Conservation (phyloP, 2,888 invertebrate species). For the Dolomedes plantarius region DNA sequence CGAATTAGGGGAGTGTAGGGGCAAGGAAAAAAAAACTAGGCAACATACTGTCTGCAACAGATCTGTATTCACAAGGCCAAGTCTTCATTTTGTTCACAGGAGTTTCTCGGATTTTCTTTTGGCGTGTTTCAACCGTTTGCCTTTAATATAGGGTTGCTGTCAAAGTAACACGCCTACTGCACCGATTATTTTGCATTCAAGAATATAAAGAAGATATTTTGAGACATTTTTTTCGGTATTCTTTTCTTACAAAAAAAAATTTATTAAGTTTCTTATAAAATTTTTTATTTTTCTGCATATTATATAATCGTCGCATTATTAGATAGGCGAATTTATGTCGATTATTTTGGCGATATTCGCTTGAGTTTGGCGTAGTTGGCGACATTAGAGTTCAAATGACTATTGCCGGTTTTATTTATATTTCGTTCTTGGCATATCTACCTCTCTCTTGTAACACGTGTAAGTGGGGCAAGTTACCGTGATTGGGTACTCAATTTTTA, state of each 20-base stretch:
- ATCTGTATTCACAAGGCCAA: not conserved
- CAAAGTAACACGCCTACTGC: too few species aligned
- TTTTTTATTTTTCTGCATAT: too few species aligned
- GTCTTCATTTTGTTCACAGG: not conserved
- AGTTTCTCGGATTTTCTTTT: constrained; percentile 22
- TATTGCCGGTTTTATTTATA: not conserved
- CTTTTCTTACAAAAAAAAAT: too few species aligned
- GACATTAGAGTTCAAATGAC: not conserved
- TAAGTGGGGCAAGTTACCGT: constrained; percentile 54
- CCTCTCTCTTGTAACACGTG: constrained; percentile 34
- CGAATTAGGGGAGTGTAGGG: too few species aligned
- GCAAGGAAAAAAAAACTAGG: constrained; percentile 4
- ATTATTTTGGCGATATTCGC: too few species aligned
- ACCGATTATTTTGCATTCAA: too few species aligned
- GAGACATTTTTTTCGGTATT: too few species aligned
- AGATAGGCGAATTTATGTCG: too few species aligned
- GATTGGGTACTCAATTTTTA: constrained; percentile 28
- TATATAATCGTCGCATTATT: too few species aligned
- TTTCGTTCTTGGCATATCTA: not conserved
- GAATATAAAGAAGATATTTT: too few species aligned
- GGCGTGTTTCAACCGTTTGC: not conserved
- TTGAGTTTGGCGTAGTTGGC: not conserved
- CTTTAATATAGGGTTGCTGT: not conserved
- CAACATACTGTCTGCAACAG: constrained; percentile 36
- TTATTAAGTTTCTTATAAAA: too few species aligned